A percentile compares a stretch with the other conserved stretches of the same genome.
These are phyloP conservation scores for Drosophila austrosaltans DNA, from an alignment of 2,888 invertebrate species.

Conservation along the genomic window DNA sequence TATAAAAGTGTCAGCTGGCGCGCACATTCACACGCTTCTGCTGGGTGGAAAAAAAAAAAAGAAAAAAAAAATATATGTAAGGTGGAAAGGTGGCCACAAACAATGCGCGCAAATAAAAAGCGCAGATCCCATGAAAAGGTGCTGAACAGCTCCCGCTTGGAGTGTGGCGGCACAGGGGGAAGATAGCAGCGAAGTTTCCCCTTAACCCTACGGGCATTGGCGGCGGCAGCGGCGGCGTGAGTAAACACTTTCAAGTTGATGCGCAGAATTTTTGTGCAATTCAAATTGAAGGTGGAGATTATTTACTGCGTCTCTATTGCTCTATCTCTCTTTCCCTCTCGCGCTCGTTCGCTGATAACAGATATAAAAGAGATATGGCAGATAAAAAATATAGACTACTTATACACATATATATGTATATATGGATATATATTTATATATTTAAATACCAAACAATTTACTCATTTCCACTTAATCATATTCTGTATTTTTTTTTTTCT, in stretches of 20 bases:
- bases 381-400: background rate
- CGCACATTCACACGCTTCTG: slow-evolving; percentile 65
- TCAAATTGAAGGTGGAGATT: slow-evolving; percentile 64
- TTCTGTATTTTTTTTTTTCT: background rate
- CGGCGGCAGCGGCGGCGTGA: background rate
- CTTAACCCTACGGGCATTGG: background rate
- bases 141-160: slow-evolving; percentile 24
- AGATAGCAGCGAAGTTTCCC: too few species aligned
- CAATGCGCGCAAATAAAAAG: slow-evolving; percentile 69
- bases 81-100: slow-evolving; percentile 47
- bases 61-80: background rate
- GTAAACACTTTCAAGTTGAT: slow-evolving; percentile 44
- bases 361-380: background rate
- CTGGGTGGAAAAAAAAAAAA: slow-evolving; percentile 1
- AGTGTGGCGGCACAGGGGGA: too few species aligned
- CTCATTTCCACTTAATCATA: too few species aligned
- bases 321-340: too few species aligned
- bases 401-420: background rate
- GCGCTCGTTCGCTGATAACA: background rate
- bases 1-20: slow-evolving; percentile 73
- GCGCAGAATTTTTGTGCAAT: slow-evolving; percentile 66
- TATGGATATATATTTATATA: too few species aligned
- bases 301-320: background rate
- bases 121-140: slow-evolving; percentile 68
- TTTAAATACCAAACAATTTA: too few species aligned